Base-by-base conservation (phyloP, 1,140 invertebrate genomes). In the Drosophila pseudoananassae region DNA sequence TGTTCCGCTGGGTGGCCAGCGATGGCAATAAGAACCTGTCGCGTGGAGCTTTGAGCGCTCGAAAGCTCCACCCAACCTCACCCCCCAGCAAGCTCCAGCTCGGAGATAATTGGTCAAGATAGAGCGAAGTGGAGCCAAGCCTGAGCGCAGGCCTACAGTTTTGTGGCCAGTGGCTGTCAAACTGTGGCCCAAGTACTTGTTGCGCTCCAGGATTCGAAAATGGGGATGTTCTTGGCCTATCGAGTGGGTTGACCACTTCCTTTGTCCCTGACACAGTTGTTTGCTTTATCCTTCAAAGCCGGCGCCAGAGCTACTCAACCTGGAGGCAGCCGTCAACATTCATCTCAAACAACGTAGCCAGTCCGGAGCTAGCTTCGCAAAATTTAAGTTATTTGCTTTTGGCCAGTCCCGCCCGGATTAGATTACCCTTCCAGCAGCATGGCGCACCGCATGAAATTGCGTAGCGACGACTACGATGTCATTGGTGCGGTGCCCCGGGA, bases 401-500 rank as follows among this genome's bases (percentile, higher is more conserved):
- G 12, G n/a, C 20, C 17, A 33, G 5, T 12, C 15, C 38, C 10
- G 3, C 8, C 15, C 6, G 9, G 9, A 31, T 27, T 4, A 12
- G 31, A 14, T 10, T 47, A 17, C 5, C 15, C 9, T 17, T 25
- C 7, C 49, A 23, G 10, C 47, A 43, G 17, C 43, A 87, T 87
- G 83, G 72, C 78, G 31, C 76, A 88, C 43, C 78, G 79, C 6
- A 10, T 88, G 3, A 59, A 77, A 23, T 55, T 59, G 12, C 83
- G 83, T 12, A 49, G 47, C 38, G 83, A 88, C 50, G 78, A 88
- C 61, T 83, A 51, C 31, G 83, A 88, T 53, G 84, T 88, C 17
- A 70, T 88, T 25, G 83, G 84, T 14, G 83, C 83, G 14, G 83
- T 88, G 0, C 83, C 83, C 4, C 83, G 83, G 17, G 78, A 88